Evolutionary conservation across 2,113 vertebrate genomes (phyloP), one percentile per base, ranked within the genome.

Genomic region (Chlorodrepanis virens): DNA sequence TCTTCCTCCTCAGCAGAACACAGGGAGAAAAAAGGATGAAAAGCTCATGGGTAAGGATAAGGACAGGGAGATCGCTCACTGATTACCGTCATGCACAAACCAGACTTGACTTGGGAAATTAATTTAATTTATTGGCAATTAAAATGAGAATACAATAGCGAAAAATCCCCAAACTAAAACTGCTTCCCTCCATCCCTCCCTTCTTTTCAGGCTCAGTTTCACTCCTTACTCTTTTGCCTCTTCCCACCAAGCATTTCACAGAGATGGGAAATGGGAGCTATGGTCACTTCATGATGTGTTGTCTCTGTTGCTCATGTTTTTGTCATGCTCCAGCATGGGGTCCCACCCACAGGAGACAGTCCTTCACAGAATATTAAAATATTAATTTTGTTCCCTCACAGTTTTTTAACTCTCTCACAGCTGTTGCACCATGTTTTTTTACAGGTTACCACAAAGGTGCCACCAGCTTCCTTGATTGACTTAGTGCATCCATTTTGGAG

Each of bases 211-310:
- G 8, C 20, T 77, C 31, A 44, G 0, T 31, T 64, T 42, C 13
- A 69, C 11, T 23, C 18, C 17, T 74, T 40, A 37, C 4, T 19
- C 9, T 72, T 71, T 71, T 53, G 50, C 25, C 8, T 63, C 29
- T 37, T 59, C 19, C 31, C 6, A n/a, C 4, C 1, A 0, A 12
- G 11, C 5, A 19, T n/a, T 74, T 28, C 25, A 20, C 5, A 9
- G 22, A 9, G 5, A 19, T 11, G 11, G 8, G 10, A 25, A 72
- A 69, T 19, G 12, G 14, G n/a, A 10, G 2, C 21, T 50, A 2
- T 2, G 2, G 37, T 61, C 27, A 52, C 12, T 67, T 67, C 9
- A 12, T 29, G 13, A 37, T 17, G 3, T 1, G 1, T 14, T 37
- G 2, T 50, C 8, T 44, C 54, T 84, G 39, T 5, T 4, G 1